Evolutionary conservation across 30 jellyfish, hydroid and myxozoan genomes (phyloP).

Genomic region (Haliclystus octoradiatus): DNA sequence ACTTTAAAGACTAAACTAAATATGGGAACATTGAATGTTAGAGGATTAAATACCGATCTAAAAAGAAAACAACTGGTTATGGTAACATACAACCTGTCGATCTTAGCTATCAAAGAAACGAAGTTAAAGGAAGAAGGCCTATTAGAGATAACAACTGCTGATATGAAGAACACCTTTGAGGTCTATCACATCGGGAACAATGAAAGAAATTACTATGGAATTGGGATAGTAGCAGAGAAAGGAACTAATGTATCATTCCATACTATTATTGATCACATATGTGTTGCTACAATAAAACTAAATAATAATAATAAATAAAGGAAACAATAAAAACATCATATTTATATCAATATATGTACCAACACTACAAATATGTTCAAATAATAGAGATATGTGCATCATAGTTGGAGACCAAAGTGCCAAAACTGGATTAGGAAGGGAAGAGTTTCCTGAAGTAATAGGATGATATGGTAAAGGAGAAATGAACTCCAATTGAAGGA

Average conservation of each 20-base stretch:
- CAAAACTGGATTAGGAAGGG: conserved; percentile 36
- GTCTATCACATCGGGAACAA: conserved; percentile 9
- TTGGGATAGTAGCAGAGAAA: conserved; percentile 27
- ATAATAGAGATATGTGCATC: conserved; percentile 22
- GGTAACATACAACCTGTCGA: neutral
- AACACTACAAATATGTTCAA: conserved; percentile 19
- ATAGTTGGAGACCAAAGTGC: conserved; percentile 33
- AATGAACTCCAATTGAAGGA: no score
- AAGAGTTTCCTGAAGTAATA: conserved; percentile 11
- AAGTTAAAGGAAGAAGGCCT: neutral
- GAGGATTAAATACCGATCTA: conserved; percentile 4
- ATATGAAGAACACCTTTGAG: neutral
- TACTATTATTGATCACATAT: conserved; percentile 8
- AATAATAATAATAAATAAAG: neutral
- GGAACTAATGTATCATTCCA: conserved; percentile 14
- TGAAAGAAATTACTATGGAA: conserved; percentile 19
- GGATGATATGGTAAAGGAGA: conserved; percentile 30
- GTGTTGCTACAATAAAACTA: conserved; percentile 10
- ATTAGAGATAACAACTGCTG: neutral
- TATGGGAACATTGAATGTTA: conserved; percentile 4
- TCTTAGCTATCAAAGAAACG: conserved; percentile 3
- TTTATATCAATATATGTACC: conserved; percentile 28
- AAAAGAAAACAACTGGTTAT: neutral
- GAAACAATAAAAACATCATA: conserved; percentile 1
- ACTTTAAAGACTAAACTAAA: neutral